Evolutionary conservation across 2,113 vertebrate species (phyloP).

Genomic region (Fulmarus glacialis): DNA sequence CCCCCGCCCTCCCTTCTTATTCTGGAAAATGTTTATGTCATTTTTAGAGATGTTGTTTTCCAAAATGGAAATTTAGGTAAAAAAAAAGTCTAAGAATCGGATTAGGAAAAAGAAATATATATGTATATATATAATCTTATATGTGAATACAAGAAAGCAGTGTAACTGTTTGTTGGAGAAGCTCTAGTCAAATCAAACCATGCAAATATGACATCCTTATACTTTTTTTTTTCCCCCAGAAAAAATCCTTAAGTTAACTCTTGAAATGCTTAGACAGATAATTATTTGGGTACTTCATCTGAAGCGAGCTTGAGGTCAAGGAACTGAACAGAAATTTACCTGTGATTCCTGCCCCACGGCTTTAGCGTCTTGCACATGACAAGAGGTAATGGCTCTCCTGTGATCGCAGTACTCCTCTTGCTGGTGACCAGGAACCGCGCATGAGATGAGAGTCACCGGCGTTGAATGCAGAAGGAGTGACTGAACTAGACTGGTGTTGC

Average conservation of each 20-base stretch:
- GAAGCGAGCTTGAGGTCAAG: not conserved
- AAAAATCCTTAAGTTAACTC: not conserved
- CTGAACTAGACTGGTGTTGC: no score
- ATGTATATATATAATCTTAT: no score
- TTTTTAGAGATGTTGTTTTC: not conserved
- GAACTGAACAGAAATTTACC: not conserved
- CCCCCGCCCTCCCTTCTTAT: fast-evolving
- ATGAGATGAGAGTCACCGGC: no score
- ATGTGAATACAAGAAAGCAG: not conserved
- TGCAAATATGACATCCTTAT: not conserved
- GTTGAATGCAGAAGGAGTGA: fast-evolving
- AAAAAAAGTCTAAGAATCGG: not conserved
- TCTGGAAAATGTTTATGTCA: not conserved
- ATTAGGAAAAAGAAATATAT: not conserved
- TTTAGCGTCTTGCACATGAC: not conserved
- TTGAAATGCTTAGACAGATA: not conserved
- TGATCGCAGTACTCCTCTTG: not conserved
- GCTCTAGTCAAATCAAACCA: not conserved
- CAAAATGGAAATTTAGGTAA: not conserved
- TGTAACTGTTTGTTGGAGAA: not conserved
- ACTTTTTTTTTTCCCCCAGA: not conserved
- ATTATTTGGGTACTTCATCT: not conserved
- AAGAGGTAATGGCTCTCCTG: not conserved
- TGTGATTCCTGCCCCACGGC: fast-evolving
- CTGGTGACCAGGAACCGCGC: not conserved